These are phyloP conservation scores for Drosophila murphyi DNA, from an alignment of 1,140 invertebrate genomes.

Conservation along the genomic window DNA sequence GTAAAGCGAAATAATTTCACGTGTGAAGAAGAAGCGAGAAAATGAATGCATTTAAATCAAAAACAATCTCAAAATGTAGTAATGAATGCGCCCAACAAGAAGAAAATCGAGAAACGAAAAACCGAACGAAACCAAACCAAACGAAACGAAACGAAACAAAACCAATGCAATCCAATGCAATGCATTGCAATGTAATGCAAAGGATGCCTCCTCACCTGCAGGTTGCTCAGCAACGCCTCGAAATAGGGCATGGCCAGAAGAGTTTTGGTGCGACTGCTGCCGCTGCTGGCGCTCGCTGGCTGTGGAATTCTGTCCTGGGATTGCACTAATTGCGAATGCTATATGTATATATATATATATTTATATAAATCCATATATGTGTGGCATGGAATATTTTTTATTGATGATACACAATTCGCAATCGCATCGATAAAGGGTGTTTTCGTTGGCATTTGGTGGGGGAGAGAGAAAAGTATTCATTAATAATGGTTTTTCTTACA, in stretches of 20 bases:
- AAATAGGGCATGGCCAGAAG: slow-evolving; percentile 87
- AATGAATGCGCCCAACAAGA: slow-evolving; percentile 27
- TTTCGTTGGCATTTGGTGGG: neutral
- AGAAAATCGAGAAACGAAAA: slow-evolving; percentile 32
- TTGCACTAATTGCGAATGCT: slow-evolving; percentile 78
- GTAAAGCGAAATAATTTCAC: slow-evolving; percentile 25
- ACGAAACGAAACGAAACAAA: slow-evolving; percentile 21
- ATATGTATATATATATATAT: slow-evolving; percentile 16
- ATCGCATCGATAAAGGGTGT: neutral
- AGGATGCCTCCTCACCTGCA: slow-evolving; percentile 88
- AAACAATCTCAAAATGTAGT: slow-evolving; percentile 47
- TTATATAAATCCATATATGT: neutral
- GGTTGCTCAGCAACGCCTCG: slow-evolving; percentile 88
- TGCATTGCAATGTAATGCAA: slow-evolving; percentile 19
- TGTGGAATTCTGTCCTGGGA: slow-evolving; percentile 71
- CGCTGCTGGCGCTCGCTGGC: slow-evolving; percentile 85
- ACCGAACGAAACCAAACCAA: slow-evolving; percentile 34
- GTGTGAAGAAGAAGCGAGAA: slow-evolving; percentile 11
- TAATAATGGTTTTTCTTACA: slow-evolving; percentile 12
- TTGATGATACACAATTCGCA: slow-evolving; percentile 13
- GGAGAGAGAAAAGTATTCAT: slow-evolving; percentile 35
- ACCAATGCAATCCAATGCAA: slow-evolving; percentile 23
- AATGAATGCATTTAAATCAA: slow-evolving; percentile 57
- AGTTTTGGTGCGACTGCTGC: slow-evolving; percentile 86
- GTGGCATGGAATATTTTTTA: neutral